Conservation (phyloP, 2,888 invertebrate genomes). For the Saturnia pavonia region DNA sequence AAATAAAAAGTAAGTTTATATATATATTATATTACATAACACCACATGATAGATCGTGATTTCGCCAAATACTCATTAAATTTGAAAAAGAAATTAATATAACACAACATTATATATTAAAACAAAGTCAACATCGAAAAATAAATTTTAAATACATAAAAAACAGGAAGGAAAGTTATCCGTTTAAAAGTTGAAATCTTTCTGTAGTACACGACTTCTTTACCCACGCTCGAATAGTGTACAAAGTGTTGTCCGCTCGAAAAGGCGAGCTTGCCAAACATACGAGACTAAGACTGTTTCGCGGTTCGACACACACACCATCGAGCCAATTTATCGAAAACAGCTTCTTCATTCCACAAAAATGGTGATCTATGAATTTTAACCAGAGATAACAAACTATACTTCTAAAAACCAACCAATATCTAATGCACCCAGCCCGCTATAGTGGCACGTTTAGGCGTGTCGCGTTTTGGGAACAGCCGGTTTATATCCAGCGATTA, state of each 20-base stretch:
- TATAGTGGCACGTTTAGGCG: too few relatives aligned
- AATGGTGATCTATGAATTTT: background rate
- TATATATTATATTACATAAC: too few relatives aligned
- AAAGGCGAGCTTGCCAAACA: slow-evolving; percentile 10
- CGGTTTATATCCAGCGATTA: too few relatives aligned
- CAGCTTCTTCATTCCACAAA: slow-evolving; percentile 5
- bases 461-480: too few relatives aligned
- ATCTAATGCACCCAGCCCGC: too few relatives aligned
- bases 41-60: too few relatives aligned
- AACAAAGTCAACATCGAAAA: background rate
- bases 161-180: background rate
- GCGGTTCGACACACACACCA: background rate
- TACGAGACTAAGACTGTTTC: slow-evolving; percentile 1
- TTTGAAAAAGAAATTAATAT: background rate
- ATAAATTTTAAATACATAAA: background rate
- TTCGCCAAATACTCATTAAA: too few relatives aligned
- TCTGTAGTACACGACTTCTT: slow-evolving; percentile 5
- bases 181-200: slow-evolving; percentile 7
- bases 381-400: too few relatives aligned
- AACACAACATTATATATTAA: background rate
- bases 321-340: background rate
- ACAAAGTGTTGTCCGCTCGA: slow-evolving; percentile 5
- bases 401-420: too few relatives aligned
- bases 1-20: too few relatives aligned
- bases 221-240: slow-evolving; percentile 6